Base-by-base conservation (phyloP, 1,140 invertebrate species). In the Ceratoteleas bidentatus region DNA sequence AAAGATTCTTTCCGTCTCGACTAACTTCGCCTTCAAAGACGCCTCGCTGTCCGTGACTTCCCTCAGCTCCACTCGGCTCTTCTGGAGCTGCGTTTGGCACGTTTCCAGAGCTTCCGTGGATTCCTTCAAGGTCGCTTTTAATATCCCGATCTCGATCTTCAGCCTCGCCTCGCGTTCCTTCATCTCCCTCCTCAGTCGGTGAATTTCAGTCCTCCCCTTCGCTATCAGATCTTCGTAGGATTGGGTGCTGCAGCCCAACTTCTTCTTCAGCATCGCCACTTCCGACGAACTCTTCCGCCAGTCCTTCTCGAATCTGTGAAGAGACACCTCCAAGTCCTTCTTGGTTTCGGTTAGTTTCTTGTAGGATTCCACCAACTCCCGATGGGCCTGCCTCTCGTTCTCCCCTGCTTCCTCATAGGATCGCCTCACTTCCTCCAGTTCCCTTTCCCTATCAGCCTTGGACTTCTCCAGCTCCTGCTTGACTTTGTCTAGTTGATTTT, bases 1-100 rank as follows among this genome's bases (percentile, higher is more conserved):
- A 9, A 83, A 65, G 5, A 77, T 13, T 52, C 77, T 72, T 66
- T 88, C 86, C 3, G 64, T 52, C 47, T 88, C 87, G 15, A 74
- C 54, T 10, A 85, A 57, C 52, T 85, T 87, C 0, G 34, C 69
- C 49, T 86, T 86, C 8, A 86, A 64, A 11, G 69, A 54, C 0
- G 64, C 49, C 47, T 87, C 85, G 38, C 45, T 84, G 11, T 87
- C 86, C 11, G 47, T 10, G 0, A 85, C 69, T 56, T 89, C 87
- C 16, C 87, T 78, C 0, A 89, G 16, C 36, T 89, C 87, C 6
- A 45, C 58, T 13, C 87, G 72, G 40, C 69, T 83, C 40, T 88
- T 90, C 52, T 89, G 88, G 3, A 90, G 62, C 34, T 90, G 87
- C 0, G 49, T 32, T 38, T 90, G 89, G 58, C 88, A 89, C 2